Base-by-base conservation (phyloP, 1,140 invertebrate species). In the Ptiloglossa arizonensis region DNA sequence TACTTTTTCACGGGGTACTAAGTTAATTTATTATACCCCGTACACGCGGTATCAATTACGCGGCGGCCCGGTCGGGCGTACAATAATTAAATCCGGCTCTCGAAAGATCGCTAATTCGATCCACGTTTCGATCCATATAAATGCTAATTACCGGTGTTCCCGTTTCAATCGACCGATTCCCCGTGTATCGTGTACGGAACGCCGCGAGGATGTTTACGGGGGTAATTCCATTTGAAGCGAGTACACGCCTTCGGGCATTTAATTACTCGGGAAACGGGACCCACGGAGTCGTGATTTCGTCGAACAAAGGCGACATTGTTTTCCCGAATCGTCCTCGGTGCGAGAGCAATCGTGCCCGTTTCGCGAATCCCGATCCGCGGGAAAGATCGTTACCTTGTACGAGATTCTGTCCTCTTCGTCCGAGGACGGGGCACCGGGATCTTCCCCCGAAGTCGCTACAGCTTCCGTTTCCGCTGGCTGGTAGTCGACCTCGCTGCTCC, bases 391-490 rank as follows among this genome's bases (percentile, higher is more conserved):
- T 81, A 89, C 88, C 87, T 89, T 89, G 62, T 73, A 82, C 50
- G 70, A 86, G 71, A 60, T 56, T 68, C 82, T 74, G 72, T 89
- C 88, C 60, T 89, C 86, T 60, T 88, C 67, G 60, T 68, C 69
- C 5, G 67, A 19, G 38, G 48, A 66, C 29, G 63, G 32, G 15
- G n/a, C 29, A 59, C 54, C 56, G 27, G 67, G 68, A 64, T 80
- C 76, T 72, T 48, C 81, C n/a, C 63, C 75, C 56, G 82, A 77
- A 8, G 60, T 64, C 17, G 72, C 72, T 50, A 73, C 80, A 56
- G 69, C 80, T 81, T 81, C 87, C 78, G 86, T 81, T 83, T 82
- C 86, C 52, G 81, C 76, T 17, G 75, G 68, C 46, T 80, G 83
- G 29, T 67, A 67, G 29, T 86, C 85, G 56, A 77, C 77, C 56